Conservation (phyloP, 2,888 invertebrate species). For the Leucoptera coffeella region DNA sequence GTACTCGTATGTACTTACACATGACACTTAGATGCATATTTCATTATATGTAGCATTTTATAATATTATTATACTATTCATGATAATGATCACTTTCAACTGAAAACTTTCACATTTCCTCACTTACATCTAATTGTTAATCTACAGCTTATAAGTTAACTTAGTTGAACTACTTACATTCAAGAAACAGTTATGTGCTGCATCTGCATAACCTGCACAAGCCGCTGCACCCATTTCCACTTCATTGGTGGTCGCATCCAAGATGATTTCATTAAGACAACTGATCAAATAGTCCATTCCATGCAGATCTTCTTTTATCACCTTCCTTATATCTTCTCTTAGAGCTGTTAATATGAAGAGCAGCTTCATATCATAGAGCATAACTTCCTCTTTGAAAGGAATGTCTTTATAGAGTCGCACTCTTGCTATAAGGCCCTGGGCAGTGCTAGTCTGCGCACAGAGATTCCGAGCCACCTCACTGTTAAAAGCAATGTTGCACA, state of each 20-base stretch:
- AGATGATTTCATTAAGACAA: constrained; percentile 59
- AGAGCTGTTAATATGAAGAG: constrained; percentile 85
- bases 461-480: constrained; percentile 30
- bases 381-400: constrained; percentile 62
- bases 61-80: no score
- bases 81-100: no score
- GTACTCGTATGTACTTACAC: no score
- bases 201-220: constrained; percentile 12
- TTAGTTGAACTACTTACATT: constrained; percentile 22
- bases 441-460: constrained; percentile 54
- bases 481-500: constrained; percentile 86
- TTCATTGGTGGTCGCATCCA: constrained; percentile 18
- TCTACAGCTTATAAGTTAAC: no score
- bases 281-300: constrained; percentile 64
- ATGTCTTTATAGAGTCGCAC: constrained; percentile 62
- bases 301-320: constrained; percentile 61
- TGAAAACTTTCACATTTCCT: no score
- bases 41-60: no score
- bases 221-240: constrained; percentile 13
- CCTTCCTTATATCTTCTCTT: constrained; percentile 60
- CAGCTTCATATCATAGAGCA: constrained; percentile 82
- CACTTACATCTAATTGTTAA: no score
- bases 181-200: constrained; percentile 14
- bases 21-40: no score
- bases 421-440: constrained; percentile 68